Base-by-base conservation (phyloP, 2,888 invertebrate genomes). In the Acanthosepion esculentum region DNA sequence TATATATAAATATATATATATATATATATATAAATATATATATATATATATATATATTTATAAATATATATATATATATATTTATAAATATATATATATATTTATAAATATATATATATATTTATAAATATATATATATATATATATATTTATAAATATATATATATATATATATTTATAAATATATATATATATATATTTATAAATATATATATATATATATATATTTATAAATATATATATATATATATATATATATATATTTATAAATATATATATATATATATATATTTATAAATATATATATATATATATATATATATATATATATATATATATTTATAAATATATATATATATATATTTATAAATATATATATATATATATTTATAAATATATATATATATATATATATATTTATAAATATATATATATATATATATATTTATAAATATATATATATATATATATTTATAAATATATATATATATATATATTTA, bases 231-330 rank as follows among this genome's bases (percentile, higher is more conserved):
- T 91, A 91, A 15, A 15, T 91, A 91, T 23, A 91, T 23, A 91
- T 91, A 91, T 91, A 91, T 91, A n/a, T 91, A 91, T 23, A 91
- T 91, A 23, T 91, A 91, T 91, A 23, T 91, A 91, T 91, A 91
- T 91, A 91, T 91, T 15, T 91, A 91, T 91, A 91, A 7, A 91
- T 23, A 91, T 91, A 91, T 91, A 91, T 91, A 91, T 91, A 91
- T 91, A 91, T 91, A 91, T 23, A 91, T 23, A 91, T 23, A 91
- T 91, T 15, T 23, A 91, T 91, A 23, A 15, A 91, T 91, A 23
- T 91, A 91, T 91, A 91, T 91, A 91, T 91, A 91, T 91, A 91
- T 23, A 91, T 23, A 8, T 23, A 91, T 91, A 91, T 91, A 91
- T 91, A 91, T 23, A 91, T 23, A 91, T 23, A 91, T 91, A 91